Conservation (phyloP, 2,797 vertebrate genomes). For the Chlorospingus flavigularis region DNA sequence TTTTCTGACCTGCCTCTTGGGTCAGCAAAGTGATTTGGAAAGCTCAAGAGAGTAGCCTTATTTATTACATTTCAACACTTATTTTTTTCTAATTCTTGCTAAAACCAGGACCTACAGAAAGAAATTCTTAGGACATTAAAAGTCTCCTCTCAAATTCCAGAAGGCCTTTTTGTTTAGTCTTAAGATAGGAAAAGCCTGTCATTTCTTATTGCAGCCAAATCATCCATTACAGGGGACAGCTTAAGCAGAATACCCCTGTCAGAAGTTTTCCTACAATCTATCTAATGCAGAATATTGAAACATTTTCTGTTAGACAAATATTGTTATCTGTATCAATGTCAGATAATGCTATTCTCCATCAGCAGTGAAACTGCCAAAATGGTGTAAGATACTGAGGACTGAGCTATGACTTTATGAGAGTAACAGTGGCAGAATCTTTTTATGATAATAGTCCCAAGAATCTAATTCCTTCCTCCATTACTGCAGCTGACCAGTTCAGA, state of each 20-base stretch:
- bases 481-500: neutral
- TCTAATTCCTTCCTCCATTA: neutral
- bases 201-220: conserved; percentile 12
- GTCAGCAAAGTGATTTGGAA: conserved; percentile 22
- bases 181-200: neutral
- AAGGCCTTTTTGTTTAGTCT: neutral
- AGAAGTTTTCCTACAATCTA: neutral
- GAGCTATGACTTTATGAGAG: neutral
- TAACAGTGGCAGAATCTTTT: neutral
- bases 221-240: neutral
- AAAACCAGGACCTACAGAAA: neutral
- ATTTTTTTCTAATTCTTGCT: neutral
- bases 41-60: neutral
- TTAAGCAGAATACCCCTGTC: neutral
- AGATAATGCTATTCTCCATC: neutral
- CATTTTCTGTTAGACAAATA: neutral
- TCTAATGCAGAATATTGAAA: neutral
- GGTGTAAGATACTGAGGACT: neutral
- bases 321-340: neutral
- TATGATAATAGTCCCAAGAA: neutral
- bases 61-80: conserved; percentile 39
- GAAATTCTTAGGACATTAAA: neutral
- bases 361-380: neutral
- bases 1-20: conserved; percentile 34
- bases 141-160: neutral